Evolutionary conservation across 1,140 invertebrate genomes (phyloP), one percentile per base, ranked within the genome.

Genomic region (Oryctes rhinoceros): DNA sequence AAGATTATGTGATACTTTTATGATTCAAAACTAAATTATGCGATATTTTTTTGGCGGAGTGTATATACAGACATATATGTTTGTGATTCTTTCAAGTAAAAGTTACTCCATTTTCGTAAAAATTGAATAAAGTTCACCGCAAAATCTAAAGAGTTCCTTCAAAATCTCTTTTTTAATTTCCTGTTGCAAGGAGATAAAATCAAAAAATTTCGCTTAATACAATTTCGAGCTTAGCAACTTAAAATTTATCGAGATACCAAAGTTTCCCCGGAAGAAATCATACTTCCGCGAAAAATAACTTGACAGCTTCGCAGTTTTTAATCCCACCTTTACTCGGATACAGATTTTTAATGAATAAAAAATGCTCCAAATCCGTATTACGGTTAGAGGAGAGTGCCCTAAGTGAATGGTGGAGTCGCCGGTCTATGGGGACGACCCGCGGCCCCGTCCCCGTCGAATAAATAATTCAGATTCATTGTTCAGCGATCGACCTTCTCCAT

Each of bases 381-480:
- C 35, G 24, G 5, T 71, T 39, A 39, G 35, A 13, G 11, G 6
- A 30, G 7, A 20, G n/a, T 30, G 20, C n/a, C 35, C 20, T 71
- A 71, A 71, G 65, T 37, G 65, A 71, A 71, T 71, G 65, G 24
- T 37, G 35, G 65, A 30, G 65, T 13, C 35, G 65, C 65, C 65
- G 65, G 65, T 37, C 65, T 71, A 71, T 71, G 10, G 24, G 65
- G 65, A 71, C 53, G 18, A 18, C 53, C 35, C 20, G 65, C 24
- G n/a, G 20, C 65, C 20, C 53, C 18, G 13, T 24, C 15, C 20
- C 65, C 11, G 20, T 11, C 65, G 7, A 71, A 71, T 71, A 71
- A 71, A 71, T 71, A 71, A 71, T 71, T 71, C 65, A 71, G 24
- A 71, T 71, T 71, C 65, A 71, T 71, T 71, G 65, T 71, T 71